Percentiles rank a stretch among this genome's conserved stretches.
These are phyloP conservation scores for Caenorhabditis zanzibari DNA, from an alignment of 2,888 invertebrate species.

Conservation along the genomic window DNA sequence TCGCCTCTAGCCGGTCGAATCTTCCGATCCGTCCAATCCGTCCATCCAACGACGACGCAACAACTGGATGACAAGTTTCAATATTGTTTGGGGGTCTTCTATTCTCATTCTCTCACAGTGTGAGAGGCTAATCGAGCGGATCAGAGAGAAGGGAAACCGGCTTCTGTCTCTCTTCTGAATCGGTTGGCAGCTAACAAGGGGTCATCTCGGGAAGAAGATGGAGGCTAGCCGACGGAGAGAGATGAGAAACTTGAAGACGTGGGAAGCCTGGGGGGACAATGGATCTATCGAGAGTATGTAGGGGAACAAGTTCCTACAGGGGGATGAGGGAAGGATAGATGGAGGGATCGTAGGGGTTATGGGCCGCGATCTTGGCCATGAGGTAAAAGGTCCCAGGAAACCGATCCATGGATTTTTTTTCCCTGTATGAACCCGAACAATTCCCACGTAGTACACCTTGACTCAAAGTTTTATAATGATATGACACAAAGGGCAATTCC, in stretches of 20 bases:
- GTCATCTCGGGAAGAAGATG: not conserved
- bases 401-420: no score
- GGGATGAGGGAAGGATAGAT: no score
- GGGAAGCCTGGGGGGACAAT: not conserved
- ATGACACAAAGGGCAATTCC: not conserved
- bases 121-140: conserved; percentile 56
- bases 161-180: not conserved
- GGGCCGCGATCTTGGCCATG: no score
- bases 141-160: conserved; percentile 34
- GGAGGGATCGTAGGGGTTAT: no score
- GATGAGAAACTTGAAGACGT: conserved; percentile 1
- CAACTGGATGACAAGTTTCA: conserved; percentile 59
- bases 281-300: not conserved
- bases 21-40: no score
- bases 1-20: not conserved
- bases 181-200: conserved; percentile 7
- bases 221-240: not conserved
- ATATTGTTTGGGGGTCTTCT: conserved; percentile 46
- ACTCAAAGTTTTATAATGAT: no score
- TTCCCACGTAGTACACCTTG: no score
- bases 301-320: not conserved
- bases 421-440: no score
- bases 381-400: no score
- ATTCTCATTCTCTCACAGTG: not conserved
- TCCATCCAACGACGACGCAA: conserved; percentile 25